phyloP scores from a whole-genome alignment of 2,113 vertebrate genomes.

The Casuarius casuarius region DNA sequence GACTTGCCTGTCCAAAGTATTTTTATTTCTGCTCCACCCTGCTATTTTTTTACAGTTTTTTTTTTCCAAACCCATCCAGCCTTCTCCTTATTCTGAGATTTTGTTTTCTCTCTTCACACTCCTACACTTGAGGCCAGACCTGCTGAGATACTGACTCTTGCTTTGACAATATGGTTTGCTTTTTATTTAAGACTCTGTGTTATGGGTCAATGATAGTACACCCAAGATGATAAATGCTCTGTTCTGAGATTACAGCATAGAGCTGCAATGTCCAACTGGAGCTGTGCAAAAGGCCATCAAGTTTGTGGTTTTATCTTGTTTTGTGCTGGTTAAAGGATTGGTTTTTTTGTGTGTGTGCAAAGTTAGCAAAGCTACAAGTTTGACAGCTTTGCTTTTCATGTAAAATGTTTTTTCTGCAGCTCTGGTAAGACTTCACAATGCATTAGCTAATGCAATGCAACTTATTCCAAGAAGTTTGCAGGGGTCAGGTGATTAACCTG shows the following conservation, averaged over 20 bases:
- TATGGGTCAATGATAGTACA: conserved; percentile 62
- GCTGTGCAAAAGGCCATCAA: conserved; percentile 60
- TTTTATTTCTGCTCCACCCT: conserved; percentile 59
- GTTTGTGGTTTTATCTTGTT: conserved; percentile 78
- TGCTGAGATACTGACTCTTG: conserved; percentile 61
- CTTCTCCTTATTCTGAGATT: conserved; percentile 19
- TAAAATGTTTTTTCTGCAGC: conserved; percentile 56
- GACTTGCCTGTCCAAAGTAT: conserved; percentile 20
- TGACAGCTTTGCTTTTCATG: conserved; percentile 67
- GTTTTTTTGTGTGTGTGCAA: conserved; percentile 59
- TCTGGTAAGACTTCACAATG: conserved; percentile 59
- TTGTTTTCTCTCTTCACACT: conserved; percentile 50
- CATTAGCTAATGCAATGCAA: conserved; percentile 80
- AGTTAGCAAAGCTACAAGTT: conserved; percentile 74
- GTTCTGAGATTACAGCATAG: conserved; percentile 58
- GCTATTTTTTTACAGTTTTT: conserved; percentile 15
- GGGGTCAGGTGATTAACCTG: conserved; percentile 72
- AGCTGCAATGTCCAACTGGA: conserved; percentile 67
- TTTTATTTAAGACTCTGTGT: conserved; percentile 63
- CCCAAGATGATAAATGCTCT: conserved; percentile 60
- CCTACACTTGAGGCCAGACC: conserved; percentile 37
- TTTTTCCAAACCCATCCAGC: neutral
- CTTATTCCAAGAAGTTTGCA: conserved; percentile 72
- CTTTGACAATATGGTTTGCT: conserved; percentile 43
- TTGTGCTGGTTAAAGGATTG: conserved; percentile 60